These are phyloP conservation scores for Geophilus truncorum DNA, from an alignment of 2,888 invertebrate genomes.

Conservation along the genomic window DNA sequence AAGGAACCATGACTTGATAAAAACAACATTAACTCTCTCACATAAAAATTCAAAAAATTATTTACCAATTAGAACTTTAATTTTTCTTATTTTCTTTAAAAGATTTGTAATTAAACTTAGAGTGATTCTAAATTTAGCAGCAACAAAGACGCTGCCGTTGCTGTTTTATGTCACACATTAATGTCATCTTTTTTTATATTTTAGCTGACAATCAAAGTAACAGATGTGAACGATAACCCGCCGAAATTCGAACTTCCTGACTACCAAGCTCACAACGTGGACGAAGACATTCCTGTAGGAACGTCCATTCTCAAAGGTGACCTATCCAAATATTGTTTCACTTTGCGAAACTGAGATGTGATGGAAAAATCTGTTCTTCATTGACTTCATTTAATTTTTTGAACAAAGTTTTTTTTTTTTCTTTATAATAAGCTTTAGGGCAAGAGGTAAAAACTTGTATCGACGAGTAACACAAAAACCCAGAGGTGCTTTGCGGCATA, in stretches of 20 bases:
- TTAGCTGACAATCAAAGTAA: constrained; percentile 85
- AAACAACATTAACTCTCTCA: too few species aligned
- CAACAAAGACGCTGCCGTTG: too few species aligned
- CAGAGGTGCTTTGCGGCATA: background rate
- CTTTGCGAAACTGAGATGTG: background rate
- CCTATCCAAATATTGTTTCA: background rate
- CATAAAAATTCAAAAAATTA: too few species aligned
- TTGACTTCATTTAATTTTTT: background rate
- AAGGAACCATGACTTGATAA: too few species aligned
- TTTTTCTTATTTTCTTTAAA: too few species aligned
- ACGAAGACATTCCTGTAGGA: constrained; percentile 88
- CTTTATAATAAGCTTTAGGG: background rate
- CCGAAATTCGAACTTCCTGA: constrained; percentile 94
- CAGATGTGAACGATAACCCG: constrained; percentile 95
- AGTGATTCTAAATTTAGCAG: too few species aligned
- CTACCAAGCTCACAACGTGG: constrained; percentile 93
- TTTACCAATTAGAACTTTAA: too few species aligned
- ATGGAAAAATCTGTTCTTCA: background rate
- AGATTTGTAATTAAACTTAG: too few species aligned
- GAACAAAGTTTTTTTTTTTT: background rate
- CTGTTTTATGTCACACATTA: background rate
- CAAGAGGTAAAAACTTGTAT: background rate
- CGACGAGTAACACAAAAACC: background rate
- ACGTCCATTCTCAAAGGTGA: constrained; percentile 79
- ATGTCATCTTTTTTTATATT: constrained; percentile 45